These are phyloP conservation scores for Cephus nigrinus DNA, from an alignment of 2,888 invertebrate species.

Conservation along the genomic window DNA sequence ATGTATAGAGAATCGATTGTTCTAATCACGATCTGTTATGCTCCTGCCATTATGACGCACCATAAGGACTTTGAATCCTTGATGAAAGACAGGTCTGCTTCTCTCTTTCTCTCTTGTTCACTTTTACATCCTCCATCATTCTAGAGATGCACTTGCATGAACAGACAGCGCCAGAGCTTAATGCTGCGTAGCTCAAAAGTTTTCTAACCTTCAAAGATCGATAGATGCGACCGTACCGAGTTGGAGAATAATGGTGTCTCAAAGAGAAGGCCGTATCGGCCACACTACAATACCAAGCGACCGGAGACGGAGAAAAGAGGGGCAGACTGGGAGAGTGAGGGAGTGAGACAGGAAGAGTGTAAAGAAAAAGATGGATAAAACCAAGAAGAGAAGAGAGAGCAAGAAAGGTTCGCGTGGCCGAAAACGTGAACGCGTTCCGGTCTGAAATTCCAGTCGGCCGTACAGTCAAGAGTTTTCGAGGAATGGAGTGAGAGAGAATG, in stretches of 20 bases:
- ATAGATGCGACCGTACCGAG: neutral
- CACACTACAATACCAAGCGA: neutral
- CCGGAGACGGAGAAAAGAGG: neutral
- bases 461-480: neutral
- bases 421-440: slow-evolving; percentile 1
- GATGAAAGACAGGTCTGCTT: neutral
- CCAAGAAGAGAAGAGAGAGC: neutral
- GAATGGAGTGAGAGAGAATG: neutral
- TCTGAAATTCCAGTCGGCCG: neutral
- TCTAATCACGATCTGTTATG: neutral
- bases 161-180: neutral
- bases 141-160: neutral
- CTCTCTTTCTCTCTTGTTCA: neutral
- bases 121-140: neutral
- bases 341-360: neutral
- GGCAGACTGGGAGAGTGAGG: neutral
- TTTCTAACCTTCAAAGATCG: neutral
- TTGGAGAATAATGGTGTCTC: neutral
- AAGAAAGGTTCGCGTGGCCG: neutral
- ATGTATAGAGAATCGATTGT: too few species aligned
- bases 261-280: neutral
- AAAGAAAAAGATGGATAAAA: slow-evolving; percentile 1
- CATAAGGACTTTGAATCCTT: neutral
- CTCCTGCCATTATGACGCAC: neutral
- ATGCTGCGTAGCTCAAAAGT: neutral